phyloP scores from a whole-genome alignment of 2,888 invertebrate genomes.

The Drosophila rellima region DNA sequence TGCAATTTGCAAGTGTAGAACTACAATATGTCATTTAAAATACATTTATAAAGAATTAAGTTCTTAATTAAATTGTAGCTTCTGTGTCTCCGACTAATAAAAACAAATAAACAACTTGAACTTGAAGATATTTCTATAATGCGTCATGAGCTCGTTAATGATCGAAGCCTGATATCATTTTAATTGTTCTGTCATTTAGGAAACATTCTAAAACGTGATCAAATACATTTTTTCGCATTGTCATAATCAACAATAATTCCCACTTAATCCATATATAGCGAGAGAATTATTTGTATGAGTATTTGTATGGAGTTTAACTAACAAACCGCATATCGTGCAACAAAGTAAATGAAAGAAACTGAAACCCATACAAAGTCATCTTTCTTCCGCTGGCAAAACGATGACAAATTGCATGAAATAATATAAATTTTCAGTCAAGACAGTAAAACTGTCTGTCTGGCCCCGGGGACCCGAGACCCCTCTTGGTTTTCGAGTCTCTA shows the following conservation, averaged over 20 bases:
- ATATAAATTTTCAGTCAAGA: constrained; percentile 81
- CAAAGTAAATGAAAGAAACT: constrained; percentile 66
- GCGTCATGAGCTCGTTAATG: constrained; percentile 43
- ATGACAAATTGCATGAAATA: constrained; percentile 82
- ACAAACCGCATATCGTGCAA: constrained; percentile 45
- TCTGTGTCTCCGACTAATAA: neutral
- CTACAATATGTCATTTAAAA: neutral
- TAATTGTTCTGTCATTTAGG: constrained; percentile 53
- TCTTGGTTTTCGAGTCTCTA: constrained; percentile 9
- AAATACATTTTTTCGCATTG: constrained; percentile 44
- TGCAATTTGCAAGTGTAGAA: too few relatives aligned
- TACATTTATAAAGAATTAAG: too few relatives aligned
- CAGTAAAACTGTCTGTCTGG: constrained; percentile 83
- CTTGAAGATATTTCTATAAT: constrained; percentile 1
- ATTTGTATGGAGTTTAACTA: constrained; percentile 25
- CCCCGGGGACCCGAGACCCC: constrained; percentile 34
- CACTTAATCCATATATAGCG: constrained; percentile 36
- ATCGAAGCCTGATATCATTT: constrained; percentile 52
- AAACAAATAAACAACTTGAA: constrained; percentile 7
- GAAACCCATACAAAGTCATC: constrained; percentile 70
- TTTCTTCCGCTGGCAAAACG: constrained; percentile 78
- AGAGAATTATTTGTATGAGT: neutral
- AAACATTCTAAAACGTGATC: constrained; percentile 61
- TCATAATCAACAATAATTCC: constrained; percentile 44
- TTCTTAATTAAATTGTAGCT: neutral